Evolutionary conservation across 2,797 vertebrate genomes (phyloP), one percentile per base, ranked within the genome.

Genomic region (Tamandua tetradactyla): DNA sequence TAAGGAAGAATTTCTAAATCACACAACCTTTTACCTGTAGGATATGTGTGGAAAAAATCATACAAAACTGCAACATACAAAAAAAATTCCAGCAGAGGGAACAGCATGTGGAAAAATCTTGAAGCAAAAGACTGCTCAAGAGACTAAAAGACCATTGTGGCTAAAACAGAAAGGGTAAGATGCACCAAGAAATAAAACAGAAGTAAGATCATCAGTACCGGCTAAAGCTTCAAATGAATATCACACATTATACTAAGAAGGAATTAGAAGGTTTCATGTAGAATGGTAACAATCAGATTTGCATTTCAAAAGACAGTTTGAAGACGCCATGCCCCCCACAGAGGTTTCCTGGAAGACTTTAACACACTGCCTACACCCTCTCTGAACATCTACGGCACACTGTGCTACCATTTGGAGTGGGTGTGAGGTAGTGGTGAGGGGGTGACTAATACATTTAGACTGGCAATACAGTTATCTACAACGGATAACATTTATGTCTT

Each of bases 351-450:
- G 11, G 6, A 62, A 37, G 0, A 18, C 47, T 88, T 55, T 32
- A n/a, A 37, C 27, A 1, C 0, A 12, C 47, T 11, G 12, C 68
- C 32, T 7, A 5, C 15, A 7, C 44, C 25, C 12, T 27, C 27
- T 80, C 69, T 30, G 12, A 88, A 61, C 23, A 55, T 69, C 49
- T 10, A 12, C 4, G 17, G 10, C 1, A 11, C 17, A 37, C 25
- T 13, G n/a, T 27, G 5, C 22, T 10, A 47, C 49, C 5, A 49
- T 42, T 80, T n/a, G n/a, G n/a, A n/a, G n/a, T n/a, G n/a, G n/a
- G n/a, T n/a, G n/a, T n/a, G n/a, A n/a, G n/a, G n/a, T n/a, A n/a
- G n/a, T n/a, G n/a, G n/a, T n/a, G n/a, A n/a, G n/a, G n/a, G n/a
- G n/a, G n/a, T n/a, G n/a, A n/a, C 82, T 66, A 44, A 69, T 75